These are phyloP conservation scores for Scatophagus argus DNA, from an alignment of 2,113 vertebrate genomes.

Conservation along the genomic window DNA sequence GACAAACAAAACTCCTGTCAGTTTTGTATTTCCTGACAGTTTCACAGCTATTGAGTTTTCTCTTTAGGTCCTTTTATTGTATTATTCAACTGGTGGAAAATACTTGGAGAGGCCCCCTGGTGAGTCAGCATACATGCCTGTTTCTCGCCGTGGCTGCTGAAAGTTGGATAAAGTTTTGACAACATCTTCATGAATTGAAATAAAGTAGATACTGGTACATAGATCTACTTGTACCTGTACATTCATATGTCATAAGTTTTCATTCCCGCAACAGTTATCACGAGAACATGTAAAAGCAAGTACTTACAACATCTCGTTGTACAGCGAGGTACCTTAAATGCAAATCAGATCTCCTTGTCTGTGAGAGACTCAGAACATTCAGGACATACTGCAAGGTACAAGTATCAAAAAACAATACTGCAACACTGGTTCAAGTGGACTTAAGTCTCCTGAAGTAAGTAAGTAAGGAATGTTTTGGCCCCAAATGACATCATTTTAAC, in stretches of 20 bases:
- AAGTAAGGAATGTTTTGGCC: background rate
- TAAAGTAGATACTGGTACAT: background rate
- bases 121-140: conserved; percentile 22
- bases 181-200: background rate
- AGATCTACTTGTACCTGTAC: too few relatives aligned
- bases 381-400: background rate
- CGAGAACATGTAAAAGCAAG: background rate
- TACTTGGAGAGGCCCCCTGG: conserved; percentile 43
- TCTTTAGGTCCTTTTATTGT: conserved; percentile 39
- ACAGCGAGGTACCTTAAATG: background rate
- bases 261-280: background rate
- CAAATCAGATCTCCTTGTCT: background rate
- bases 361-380: background rate
- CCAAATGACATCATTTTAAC: background rate
- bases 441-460: too few relatives aligned
- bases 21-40: conserved; percentile 54
- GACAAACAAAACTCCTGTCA: conserved; percentile 28
- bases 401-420: background rate
- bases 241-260: background rate
- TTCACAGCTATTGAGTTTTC: conserved; percentile 39
- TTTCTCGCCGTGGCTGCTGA: conserved; percentile 4
- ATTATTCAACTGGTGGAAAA: conserved; percentile 46
- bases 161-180: conserved; percentile 25
- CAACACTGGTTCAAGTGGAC: too few relatives aligned
- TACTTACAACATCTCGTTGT: background rate